A percentile compares a stretch with the other conserved stretches of the same genome.
These are phyloP conservation scores for Phoenoteleia sp. DNA, from an alignment of 2,888 invertebrate species.

Conservation along the genomic window DNA sequence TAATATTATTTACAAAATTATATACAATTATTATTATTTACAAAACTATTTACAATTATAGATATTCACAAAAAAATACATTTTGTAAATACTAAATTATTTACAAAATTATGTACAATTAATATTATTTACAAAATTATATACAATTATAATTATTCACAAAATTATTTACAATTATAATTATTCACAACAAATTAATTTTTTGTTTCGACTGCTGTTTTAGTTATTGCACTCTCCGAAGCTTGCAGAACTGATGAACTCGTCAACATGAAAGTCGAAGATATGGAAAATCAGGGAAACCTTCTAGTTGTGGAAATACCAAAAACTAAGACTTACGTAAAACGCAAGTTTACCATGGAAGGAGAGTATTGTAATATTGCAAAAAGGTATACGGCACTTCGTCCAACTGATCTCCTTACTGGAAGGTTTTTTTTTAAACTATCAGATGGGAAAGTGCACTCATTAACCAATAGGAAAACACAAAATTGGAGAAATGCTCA, in stretches of 20 bases:
- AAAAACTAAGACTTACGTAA: slow-evolving; percentile 32
- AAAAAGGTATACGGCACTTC: slow-evolving; percentile 13
- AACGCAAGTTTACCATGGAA: slow-evolving; percentile 31
- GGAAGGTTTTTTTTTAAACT: slow-evolving; percentile 62
- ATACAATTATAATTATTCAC: neutral
- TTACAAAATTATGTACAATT: neutral
- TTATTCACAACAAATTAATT: neutral
- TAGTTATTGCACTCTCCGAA: slow-evolving; percentile 17
- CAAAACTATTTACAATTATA: neutral
- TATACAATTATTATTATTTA: neutral
- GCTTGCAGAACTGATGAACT: slow-evolving; percentile 26
- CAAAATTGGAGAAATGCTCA: slow-evolving; percentile 65
- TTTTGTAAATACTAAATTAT: too few relatives aligned
- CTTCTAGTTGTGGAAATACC: slow-evolving; percentile 30
- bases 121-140: neutral
- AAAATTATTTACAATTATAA: neutral
- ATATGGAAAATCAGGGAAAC: slow-evolving; percentile 27
- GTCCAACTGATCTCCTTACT: slow-evolving; percentile 3
- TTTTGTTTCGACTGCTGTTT: slow-evolving; percentile 11
- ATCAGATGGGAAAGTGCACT: slow-evolving; percentile 66
- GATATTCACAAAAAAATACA: neutral
- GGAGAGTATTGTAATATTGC: slow-evolving; percentile 15
- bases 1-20: neutral
- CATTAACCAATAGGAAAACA: slow-evolving; percentile 58
- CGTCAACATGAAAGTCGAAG: slow-evolving; percentile 36